Evolutionary conservation across 2,797 vertebrate genomes (phyloP), one percentile per base, ranked within the genome.

Genomic region (Taeniopygia guttata): DNA sequence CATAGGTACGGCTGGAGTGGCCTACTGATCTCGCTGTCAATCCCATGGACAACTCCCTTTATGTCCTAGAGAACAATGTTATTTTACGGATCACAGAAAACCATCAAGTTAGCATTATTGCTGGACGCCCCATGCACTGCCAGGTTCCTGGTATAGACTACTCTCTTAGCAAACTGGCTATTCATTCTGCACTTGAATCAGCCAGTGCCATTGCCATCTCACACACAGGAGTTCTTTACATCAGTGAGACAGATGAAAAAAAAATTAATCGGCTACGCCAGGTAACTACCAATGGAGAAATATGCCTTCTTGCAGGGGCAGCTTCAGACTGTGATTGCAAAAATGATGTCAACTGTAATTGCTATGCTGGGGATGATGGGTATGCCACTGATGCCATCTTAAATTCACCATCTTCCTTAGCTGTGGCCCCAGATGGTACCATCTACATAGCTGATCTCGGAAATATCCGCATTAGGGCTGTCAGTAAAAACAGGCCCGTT

Each of bases 31-130:
- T 99, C 80, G 99, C 99, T 34, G 98, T 99, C 96, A 99, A 99
- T 97, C 99, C 99, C 86, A 99, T 99, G 99, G 99, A 99, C 98
- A 99, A 99, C 96, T 99, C 99, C 48, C 98, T 99, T 93, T 99
- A 99, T 52, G 99, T 99, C 72, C 98, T 99, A 94, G 99, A 99
- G 97, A 99, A 99, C 98, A 99, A 99, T 73, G 99, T 99, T 96
- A 99, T 99, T 97, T 98, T 99, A 23, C 98, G 99, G 95, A 99
- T 99, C 97, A 99, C 99, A 11, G 99, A 99, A 97, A 99, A 99
- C 96, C 99, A 99, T 97, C 99, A 99, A 98, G 99, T 99, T 96
- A 99, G 99, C 98, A 99, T 99, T 97, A 99, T 99, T 63, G 99
- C 99, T 4, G 99, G 99, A 32, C 98, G 99, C 79, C 99, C 99